Percentiles rank a stretch among this genome's conserved stretches.
These are phyloP conservation scores for Nephrotoma appendiculata DNA, from an alignment of 2,888 invertebrate species.

Conservation along the genomic window DNA sequence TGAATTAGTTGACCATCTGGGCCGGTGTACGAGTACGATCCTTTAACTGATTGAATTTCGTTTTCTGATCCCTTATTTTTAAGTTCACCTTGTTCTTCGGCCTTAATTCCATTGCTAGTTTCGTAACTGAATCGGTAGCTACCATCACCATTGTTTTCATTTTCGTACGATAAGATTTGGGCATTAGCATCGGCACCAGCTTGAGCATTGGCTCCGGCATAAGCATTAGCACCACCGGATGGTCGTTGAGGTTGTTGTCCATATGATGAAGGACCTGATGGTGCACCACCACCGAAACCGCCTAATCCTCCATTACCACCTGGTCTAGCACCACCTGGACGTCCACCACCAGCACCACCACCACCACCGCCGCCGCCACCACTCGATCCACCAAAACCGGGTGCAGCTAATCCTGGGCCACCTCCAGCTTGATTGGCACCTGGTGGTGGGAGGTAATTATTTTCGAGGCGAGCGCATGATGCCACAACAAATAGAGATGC, in stretches of 20 bases:
- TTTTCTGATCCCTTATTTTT: conserved; percentile 42
- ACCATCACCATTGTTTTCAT: conserved; percentile 42
- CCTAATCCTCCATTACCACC: conserved; percentile 19
- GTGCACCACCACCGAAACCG: conserved; percentile 17
- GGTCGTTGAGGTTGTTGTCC: conserved; percentile 2
- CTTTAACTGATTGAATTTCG: conserved; percentile 41
- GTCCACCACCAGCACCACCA: conserved; percentile 15
- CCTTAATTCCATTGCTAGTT: conserved; percentile 47
- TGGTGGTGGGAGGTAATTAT: conserved; percentile 41
- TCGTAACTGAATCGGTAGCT: conserved; percentile 45
- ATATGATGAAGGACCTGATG: background rate
- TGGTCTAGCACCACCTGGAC: conserved; percentile 17
- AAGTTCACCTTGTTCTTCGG: conserved; percentile 43
- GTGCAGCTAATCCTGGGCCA: conserved; percentile 27
- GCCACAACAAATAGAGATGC: conserved; percentile 31
- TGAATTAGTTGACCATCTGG: conserved; percentile 47
- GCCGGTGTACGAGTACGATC: conserved; percentile 47
- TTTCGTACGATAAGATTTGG: conserved; percentile 40
- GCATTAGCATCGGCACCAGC: conserved; percentile 23
- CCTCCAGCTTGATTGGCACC: conserved; percentile 32
- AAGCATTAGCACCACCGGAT: conserved; percentile 13
- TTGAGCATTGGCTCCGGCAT: conserved; percentile 7
- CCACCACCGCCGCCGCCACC: conserved; percentile 16
- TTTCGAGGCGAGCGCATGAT: conserved; percentile 38
- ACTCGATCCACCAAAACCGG: conserved; percentile 12